These are phyloP conservation scores for Melipona beecheii DNA, from an alignment of 2,888 invertebrate species.

Conservation along the genomic window DNA sequence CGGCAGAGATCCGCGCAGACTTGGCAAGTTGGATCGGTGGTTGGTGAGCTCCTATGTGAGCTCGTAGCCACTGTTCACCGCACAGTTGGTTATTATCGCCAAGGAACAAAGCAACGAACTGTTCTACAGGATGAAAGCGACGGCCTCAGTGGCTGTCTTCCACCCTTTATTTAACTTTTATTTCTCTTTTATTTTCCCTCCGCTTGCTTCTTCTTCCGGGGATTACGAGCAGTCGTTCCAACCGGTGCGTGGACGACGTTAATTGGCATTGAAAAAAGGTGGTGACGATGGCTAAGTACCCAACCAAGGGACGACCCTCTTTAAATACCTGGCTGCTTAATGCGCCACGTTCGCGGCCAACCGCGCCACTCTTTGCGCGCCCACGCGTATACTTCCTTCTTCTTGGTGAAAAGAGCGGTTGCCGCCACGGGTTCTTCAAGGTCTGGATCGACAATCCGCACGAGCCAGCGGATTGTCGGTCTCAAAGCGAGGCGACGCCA, in stretches of 20 bases:
- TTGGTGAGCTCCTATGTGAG: constrained; percentile 1
- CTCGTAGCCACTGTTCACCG: constrained; percentile 11
- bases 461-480: constrained; percentile 5
- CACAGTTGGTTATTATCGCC: constrained; percentile 58
- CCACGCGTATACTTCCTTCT: constrained; percentile 43
- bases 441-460: constrained; percentile 56
- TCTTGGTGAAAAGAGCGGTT: constrained; percentile 22
- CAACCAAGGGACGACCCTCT: constrained; percentile 57
- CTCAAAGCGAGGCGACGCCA: constrained; percentile 36
- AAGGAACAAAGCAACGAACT: constrained; percentile 52
- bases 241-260: constrained; percentile 73
- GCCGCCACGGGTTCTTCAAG: constrained; percentile 12
- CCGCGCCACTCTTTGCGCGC: background rate
- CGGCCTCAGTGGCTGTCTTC: constrained; percentile 36
- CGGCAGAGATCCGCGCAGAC: background rate
- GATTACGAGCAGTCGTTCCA: constrained; percentile 58
- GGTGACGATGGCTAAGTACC: constrained; percentile 78
- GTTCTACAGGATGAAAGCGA: constrained; percentile 67
- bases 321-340: constrained; percentile 52
- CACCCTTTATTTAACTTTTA: constrained; percentile 34
- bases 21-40: background rate
- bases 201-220: constrained; percentile 17
- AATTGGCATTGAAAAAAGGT: constrained; percentile 83
- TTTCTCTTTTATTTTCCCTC: background rate
- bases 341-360: constrained; percentile 15